phyloP scores from a whole-genome alignment of 1,140 invertebrate species.

The Neodiprion fabricii region DNA sequence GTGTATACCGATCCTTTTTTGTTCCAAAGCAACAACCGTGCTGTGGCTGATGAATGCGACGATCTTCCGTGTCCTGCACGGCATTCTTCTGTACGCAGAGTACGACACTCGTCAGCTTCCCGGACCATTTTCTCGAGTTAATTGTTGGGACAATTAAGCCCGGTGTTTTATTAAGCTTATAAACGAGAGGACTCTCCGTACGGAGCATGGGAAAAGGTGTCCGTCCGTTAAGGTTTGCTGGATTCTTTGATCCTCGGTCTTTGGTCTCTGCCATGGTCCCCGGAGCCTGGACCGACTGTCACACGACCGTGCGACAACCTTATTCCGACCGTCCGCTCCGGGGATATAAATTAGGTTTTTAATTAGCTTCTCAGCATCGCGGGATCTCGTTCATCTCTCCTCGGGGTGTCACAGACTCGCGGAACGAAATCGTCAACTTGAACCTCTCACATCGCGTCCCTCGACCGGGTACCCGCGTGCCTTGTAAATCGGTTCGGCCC shows the following conservation, averaged over 20 bases:
- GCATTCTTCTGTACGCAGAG: background rate
- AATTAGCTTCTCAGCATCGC: background rate
- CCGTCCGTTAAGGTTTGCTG: background rate
- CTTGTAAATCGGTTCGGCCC: background rate
- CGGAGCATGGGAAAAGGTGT: constrained; percentile 30
- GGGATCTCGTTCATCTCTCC: background rate
- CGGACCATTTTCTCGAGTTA: constrained; percentile 26
- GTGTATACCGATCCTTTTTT: background rate
- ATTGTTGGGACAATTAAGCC: constrained; percentile 32
- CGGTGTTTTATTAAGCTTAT: constrained; percentile 29
- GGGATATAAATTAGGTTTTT: background rate
- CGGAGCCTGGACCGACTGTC: background rate
- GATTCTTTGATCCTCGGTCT: constrained; percentile 7
- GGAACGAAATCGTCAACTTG: background rate
- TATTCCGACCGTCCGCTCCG: background rate
- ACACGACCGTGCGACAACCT: background rate
- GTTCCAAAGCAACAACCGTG: background rate
- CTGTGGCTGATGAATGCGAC: background rate
- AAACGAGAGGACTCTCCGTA: constrained; percentile 11
- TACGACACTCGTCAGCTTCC: constrained; percentile 1
- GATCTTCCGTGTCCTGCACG: background rate
- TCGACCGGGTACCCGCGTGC: background rate
- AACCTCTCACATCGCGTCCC: background rate
- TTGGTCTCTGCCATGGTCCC: background rate
- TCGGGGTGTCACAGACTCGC: background rate